Evolutionary conservation across 2,113 vertebrate genomes (phyloP).

Genomic region (Genyomyrus donnyi): DNA sequence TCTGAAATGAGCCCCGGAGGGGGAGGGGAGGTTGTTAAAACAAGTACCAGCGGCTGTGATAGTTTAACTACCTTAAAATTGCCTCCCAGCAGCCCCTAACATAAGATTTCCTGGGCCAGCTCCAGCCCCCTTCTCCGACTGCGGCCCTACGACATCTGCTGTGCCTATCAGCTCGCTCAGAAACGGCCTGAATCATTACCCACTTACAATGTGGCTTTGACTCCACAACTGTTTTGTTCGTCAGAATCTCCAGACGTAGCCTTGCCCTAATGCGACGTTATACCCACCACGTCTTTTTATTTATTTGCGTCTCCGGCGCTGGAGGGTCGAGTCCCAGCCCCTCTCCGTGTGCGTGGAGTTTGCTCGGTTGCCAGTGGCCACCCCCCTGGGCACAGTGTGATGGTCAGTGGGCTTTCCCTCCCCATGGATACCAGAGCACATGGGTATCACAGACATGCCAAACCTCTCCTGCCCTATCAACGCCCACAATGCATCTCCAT

Average conservation of each 20-base stretch:
- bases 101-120: neutral
- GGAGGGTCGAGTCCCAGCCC: neutral
- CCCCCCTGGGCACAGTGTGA: neutral
- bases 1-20: neutral
- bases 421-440: neutral
- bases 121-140: neutral
- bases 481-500: neutral
- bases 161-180: neutral
- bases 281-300: neutral
- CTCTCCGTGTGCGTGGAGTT: neutral
- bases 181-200: neutral
- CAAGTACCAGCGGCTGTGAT: neutral
- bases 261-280: neutral
- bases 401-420: neutral
- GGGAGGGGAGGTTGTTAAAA: neutral
- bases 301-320: neutral
- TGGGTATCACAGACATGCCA: neutral
- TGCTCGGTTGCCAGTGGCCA: neutral
- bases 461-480: neutral
- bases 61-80: neutral
- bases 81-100: neutral
- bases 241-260: neutral
- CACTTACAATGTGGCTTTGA: neutral
- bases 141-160: neutral
- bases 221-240: neutral